A percentile compares a stretch with the other conserved stretches of the same genome.
Conservation (phyloP, 2,113 vertebrate species). For the Eurypyga helias region DNA sequence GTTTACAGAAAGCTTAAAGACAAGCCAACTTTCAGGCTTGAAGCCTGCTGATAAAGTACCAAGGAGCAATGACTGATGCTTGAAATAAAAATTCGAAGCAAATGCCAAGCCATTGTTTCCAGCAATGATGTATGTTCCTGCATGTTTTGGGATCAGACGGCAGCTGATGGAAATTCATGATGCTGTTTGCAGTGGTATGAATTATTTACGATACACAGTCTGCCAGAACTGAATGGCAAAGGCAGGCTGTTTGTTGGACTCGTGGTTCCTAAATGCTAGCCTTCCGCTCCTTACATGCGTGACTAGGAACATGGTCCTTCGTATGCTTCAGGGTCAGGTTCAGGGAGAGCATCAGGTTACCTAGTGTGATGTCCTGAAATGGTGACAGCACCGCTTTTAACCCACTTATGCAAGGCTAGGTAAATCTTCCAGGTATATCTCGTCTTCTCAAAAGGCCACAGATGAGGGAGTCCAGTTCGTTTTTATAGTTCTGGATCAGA, state of each 20-base stretch:
- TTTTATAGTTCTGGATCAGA: neutral
- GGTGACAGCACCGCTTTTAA: neutral
- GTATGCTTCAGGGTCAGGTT: neutral
- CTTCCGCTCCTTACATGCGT: fast-evolving
- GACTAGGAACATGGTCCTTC: neutral
- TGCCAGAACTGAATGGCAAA: neutral
- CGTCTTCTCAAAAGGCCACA: neutral
- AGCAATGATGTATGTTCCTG: neutral
- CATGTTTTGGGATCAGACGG: neutral
- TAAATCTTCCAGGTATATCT: neutral
- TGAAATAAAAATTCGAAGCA: conserved; percentile 13
- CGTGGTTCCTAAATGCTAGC: fast-evolving
- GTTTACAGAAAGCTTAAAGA: neutral
- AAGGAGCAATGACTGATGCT: neutral
- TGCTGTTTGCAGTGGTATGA: neutral
- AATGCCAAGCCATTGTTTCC: neutral
- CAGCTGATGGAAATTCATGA: conserved; percentile 31
- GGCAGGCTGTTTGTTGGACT: neutral
- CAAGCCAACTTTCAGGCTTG: neutral
- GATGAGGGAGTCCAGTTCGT: neutral
- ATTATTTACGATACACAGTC: neutral
- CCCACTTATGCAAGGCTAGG: neutral
- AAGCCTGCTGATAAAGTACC: neutral
- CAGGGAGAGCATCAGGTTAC: neutral
- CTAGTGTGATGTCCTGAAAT: neutral